These are phyloP conservation scores for Apamea anceps DNA, from an alignment of 2,888 invertebrate genomes.

Conservation along the genomic window DNA sequence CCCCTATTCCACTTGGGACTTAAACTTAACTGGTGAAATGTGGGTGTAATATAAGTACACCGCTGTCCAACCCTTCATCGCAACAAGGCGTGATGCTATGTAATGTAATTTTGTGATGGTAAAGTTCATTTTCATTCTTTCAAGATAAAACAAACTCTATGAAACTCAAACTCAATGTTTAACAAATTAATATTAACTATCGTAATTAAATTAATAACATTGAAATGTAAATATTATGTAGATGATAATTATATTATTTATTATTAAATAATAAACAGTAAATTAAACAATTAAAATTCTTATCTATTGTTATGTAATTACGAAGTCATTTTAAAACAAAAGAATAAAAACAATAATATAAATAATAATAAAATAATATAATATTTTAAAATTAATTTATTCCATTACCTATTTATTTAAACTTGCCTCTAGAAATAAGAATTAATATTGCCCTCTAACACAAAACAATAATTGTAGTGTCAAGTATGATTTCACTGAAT, in stretches of 20 bases:
- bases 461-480: not conserved
- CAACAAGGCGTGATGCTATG: too few species aligned
- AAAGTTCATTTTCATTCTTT: not conserved
- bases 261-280: not conserved
- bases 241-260: not conserved
- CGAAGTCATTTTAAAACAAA: not conserved
- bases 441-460: slow-evolving; percentile 22
- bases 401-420: not conserved
- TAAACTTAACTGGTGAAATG: too few species aligned
- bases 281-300: slow-evolving; percentile 23
- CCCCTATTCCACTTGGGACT: too few species aligned
- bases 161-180: not conserved
- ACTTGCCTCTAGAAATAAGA: slow-evolving; percentile 4
- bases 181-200: not conserved
- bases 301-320: slow-evolving; percentile 22
- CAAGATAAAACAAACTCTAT: not conserved
- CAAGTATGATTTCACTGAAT: slow-evolving; percentile 1
- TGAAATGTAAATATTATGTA: not conserved
- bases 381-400: not conserved
- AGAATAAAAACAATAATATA: too few species aligned
- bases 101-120: not conserved
- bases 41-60: too few species aligned
- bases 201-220: not conserved
- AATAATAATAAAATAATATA: too few species aligned
- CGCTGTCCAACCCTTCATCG: too few species aligned